phyloP scores from a whole-genome alignment of 92 coral and sea anemone species.

The Epizoanthus stellaris region DNA sequence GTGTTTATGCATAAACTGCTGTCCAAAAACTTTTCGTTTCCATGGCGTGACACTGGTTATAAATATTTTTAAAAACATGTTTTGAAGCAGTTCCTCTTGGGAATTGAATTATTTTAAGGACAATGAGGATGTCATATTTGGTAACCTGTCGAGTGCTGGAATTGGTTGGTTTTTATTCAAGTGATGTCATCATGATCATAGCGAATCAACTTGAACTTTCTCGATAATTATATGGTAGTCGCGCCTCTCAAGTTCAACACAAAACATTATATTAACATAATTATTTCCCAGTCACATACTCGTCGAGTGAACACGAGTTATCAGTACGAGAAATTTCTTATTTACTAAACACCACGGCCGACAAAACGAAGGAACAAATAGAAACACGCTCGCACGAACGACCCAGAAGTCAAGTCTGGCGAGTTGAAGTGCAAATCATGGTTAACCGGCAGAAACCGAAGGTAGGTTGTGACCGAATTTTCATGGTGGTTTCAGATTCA shows the following conservation, averaged over 20 bases:
- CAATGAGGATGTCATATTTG: slow-evolving; percentile 25
- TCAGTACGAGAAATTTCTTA: neutral
- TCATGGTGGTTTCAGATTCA: too few relatives aligned
- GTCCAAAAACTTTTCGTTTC: slow-evolving; percentile 13
- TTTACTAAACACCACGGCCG: slow-evolving; percentile 22
- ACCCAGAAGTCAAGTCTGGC: slow-evolving; percentile 44
- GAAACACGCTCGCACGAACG: slow-evolving; percentile 25
- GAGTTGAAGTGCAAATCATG: slow-evolving; percentile 46
- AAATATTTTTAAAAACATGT: slow-evolving; percentile 7
- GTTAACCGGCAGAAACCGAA: slow-evolving; percentile 41
- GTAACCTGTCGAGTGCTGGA: slow-evolving; percentile 10
- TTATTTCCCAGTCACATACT: neutral
- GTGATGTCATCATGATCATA: slow-evolving; percentile 34
- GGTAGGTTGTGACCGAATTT: neutral
- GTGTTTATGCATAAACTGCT: slow-evolving; percentile 1
- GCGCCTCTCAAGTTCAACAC: slow-evolving; percentile 3
- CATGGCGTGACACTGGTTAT: slow-evolving; percentile 33
- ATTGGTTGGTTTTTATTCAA: neutral
- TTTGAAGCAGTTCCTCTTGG: slow-evolving; percentile 1
- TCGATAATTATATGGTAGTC: neutral
- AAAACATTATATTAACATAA: neutral
- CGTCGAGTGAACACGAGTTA: slow-evolving; percentile 4
- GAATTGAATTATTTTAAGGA: neutral
- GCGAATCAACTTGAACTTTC: slow-evolving; percentile 10
- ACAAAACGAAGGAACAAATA: slow-evolving; percentile 39